Evolutionary conservation across 2,113 vertebrate genomes (phyloP).

Genomic region (Sander lucioperca): DNA sequence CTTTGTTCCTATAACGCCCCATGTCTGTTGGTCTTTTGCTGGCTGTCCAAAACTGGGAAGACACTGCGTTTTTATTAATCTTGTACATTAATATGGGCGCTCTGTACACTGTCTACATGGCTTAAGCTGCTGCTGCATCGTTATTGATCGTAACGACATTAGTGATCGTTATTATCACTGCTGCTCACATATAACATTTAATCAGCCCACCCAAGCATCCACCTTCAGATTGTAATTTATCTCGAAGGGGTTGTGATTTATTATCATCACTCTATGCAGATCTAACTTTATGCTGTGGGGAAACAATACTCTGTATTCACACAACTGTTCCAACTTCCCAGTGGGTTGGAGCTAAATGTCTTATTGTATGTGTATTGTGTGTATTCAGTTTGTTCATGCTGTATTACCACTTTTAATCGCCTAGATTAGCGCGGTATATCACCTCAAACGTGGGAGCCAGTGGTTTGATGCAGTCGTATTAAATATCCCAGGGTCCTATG

Average conservation of each 20-base stretch:
- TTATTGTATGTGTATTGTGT: background rate
- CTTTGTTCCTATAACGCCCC: too few species aligned
- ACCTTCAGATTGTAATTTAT: background rate
- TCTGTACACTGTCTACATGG: background rate
- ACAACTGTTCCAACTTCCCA: background rate
- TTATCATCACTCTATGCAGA: background rate
- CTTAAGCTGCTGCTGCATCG: background rate
- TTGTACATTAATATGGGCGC: too few species aligned
- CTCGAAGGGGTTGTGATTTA: background rate
- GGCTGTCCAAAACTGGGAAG: too few species aligned
- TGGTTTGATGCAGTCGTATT: slow-evolving; percentile 35
- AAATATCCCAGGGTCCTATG: slow-evolving; percentile 17
- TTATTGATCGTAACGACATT: too few species aligned
- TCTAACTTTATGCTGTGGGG: too few species aligned
- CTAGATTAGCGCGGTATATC: slow-evolving; percentile 9
- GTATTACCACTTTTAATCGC: slow-evolving; percentile 13
- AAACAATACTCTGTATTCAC: background rate
- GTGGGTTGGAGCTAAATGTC: background rate
- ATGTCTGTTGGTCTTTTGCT: too few species aligned
- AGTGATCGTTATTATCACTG: slow-evolving; percentile 9
- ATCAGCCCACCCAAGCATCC: background rate
- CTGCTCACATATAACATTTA: background rate
- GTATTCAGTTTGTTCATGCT: background rate
- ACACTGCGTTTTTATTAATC: too few species aligned
- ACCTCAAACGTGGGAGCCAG: slow-evolving; percentile 12